Evolutionary conservation across 2,797 vertebrate species (phyloP).

Genomic region (Adelosebastes latens): DNA sequence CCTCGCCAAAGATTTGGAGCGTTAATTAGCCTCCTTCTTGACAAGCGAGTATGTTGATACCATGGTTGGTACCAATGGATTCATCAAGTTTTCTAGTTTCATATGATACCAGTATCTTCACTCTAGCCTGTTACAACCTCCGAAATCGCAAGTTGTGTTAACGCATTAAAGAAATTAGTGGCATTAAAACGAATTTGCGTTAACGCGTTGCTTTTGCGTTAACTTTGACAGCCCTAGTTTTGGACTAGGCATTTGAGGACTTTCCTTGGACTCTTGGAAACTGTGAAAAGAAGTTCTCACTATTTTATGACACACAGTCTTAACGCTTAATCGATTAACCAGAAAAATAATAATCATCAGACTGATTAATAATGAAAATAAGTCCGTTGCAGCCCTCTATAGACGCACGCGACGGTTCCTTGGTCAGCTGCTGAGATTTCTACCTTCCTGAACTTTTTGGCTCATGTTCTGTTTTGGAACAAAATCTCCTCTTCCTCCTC

Average conservation of each 20-base stretch:
- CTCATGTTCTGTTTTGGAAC: constrained; percentile 24
- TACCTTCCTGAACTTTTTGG: background rate
- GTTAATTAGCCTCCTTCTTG: no score
- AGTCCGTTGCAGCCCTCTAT: no score
- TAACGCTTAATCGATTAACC: background rate
- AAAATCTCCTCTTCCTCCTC: constrained; percentile 4
- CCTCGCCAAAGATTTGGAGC: no score
- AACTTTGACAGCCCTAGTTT: background rate
- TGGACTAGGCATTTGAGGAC: background rate
- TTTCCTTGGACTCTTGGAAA: background rate
- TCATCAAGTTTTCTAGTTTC: no score
- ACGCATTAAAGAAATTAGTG: no score
- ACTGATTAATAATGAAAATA: background rate
- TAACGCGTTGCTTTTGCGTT: no score
- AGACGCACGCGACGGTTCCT: background rate
- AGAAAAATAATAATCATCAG: background rate
- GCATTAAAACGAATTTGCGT: no score
- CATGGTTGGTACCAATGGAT: no score
- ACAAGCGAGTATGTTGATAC: no score
- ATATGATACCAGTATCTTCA: no score
- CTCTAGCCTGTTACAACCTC: no score
- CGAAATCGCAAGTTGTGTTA: no score
- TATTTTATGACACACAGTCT: background rate
- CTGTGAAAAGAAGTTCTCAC: background rate
- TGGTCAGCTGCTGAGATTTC: background rate